Evolutionary conservation across 2,113 vertebrate genomes (phyloP).

Genomic region (Telmatochromis brichardi): DNA sequence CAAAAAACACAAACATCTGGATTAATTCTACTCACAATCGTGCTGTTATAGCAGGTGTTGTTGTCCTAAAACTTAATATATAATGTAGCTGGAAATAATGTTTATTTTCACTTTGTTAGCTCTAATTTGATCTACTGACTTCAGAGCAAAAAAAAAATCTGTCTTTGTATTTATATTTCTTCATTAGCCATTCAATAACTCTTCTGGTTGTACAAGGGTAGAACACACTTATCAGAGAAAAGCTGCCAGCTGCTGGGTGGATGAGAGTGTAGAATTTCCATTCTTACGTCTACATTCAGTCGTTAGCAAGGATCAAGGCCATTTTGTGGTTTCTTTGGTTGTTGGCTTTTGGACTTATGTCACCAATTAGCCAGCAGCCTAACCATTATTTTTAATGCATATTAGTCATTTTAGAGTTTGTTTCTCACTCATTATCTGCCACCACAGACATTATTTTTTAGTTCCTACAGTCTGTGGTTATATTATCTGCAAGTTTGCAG

Average conservation of each 20-base stretch:
- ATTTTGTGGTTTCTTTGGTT: neutral
- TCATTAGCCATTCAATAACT: neutral
- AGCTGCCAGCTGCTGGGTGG: neutral
- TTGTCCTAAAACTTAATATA: neutral
- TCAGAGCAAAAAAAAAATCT: neutral
- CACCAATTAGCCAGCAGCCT: slow-evolving; percentile 2
- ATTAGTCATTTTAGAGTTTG: slow-evolving; percentile 3
- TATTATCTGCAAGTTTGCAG: neutral
- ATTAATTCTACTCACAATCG: neutral
- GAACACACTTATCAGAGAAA: neutral
- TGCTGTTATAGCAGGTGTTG: neutral
- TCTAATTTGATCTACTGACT: neutral
- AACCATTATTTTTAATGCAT: slow-evolving; percentile 8
- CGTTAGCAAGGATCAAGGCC: neutral
- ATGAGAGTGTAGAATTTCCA: neutral
- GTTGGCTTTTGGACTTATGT: neutral
- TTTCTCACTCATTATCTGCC: neutral
- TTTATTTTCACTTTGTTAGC: neutral
- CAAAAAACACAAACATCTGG: neutral
- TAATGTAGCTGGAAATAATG: neutral
- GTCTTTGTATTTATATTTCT: neutral
- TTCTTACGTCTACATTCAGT: neutral
- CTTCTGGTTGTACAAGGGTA: neutral
- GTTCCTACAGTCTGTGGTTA: slow-evolving; percentile 12
- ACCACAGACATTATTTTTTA: slow-evolving; percentile 9